Evolutionary conservation across 37 sponge, comb jelly and placozoan species (phyloP).

Genomic region (Cladorhizidae sp.): DNA sequence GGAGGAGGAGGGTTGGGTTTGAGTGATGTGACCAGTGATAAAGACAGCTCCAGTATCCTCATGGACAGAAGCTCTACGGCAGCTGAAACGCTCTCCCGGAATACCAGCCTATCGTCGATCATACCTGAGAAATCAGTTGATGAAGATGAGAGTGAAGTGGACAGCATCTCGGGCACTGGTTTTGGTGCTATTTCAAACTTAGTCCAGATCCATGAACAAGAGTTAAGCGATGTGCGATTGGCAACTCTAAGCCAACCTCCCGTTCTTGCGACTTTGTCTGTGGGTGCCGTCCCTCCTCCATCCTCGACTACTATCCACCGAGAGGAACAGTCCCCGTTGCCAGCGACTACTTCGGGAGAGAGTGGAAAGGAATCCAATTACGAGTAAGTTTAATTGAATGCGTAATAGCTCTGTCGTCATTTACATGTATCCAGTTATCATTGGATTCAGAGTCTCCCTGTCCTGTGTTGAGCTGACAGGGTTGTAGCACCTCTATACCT

Average conservation of each 20-base stretch:
- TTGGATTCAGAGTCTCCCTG: too few relatives aligned
- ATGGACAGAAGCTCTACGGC: constrained; percentile 31
- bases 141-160: constrained; percentile 7
- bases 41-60: constrained; percentile 2
- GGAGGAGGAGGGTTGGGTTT: not conserved
- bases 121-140: constrained; percentile 20
- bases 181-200: not conserved
- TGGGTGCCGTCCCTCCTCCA: not conserved
- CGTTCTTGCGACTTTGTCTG: not conserved
- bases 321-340: not conserved
- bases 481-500: too few relatives aligned
- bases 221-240: not conserved
- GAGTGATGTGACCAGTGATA: constrained; percentile 7
- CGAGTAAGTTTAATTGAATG: too few relatives aligned
- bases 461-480: too few relatives aligned
- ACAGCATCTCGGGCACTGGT: not conserved
- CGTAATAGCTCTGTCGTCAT: not conserved
- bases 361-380: too few relatives aligned
- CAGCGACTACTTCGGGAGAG: not conserved
- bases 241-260: not conserved
- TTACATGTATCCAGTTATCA: too few relatives aligned
- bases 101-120: constrained; percentile 29
- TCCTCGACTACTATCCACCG: not conserved
- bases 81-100: constrained; percentile 26
- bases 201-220: not conserved